A percentile compares a stretch with the other conserved stretches of the same genome.
phyloP scores from a whole-genome alignment of 2,797 vertebrate species.

The Paguma larvata region DNA sequence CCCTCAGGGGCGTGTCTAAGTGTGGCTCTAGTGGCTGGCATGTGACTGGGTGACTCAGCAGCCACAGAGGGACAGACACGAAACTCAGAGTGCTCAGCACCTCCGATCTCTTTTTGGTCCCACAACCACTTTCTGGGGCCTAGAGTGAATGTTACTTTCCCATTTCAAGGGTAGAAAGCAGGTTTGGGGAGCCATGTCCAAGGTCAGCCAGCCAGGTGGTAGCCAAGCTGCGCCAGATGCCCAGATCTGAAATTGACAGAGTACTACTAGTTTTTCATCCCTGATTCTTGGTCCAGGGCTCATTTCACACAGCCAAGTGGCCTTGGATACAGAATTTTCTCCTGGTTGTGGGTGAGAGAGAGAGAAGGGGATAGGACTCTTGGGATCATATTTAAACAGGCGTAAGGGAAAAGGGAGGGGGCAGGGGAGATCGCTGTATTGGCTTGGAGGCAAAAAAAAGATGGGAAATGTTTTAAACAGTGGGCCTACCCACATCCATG shows the following conservation, averaged over 20 bases:
- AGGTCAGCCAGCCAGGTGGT: neutral
- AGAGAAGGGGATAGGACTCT: neutral
- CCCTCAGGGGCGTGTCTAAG: rapidly evolving
- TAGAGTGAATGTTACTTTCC: neutral
- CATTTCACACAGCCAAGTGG: neutral
- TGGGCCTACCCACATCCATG: no score
- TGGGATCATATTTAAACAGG: neutral
- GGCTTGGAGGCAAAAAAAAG: neutral
- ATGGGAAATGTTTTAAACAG: neutral
- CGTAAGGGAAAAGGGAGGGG: neutral
- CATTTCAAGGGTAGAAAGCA: neutral
- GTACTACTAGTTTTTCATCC: no score
- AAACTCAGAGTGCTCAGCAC: rapidly evolving
- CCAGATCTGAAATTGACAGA: neutral
- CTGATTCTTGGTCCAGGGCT: neutral
- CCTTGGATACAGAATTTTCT: neutral
- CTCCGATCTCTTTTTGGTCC: neutral
- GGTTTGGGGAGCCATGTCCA: neutral
- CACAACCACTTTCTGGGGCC: neutral
- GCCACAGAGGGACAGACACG: neutral
- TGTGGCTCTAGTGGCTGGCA: neutral
- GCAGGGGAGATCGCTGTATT: neutral
- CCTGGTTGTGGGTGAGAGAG: neutral
- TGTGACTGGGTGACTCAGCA: neutral
- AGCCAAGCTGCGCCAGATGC: neutral